Conservation (phyloP, 2,113 vertebrate species). For the Sturnira hondurensis region DNA sequence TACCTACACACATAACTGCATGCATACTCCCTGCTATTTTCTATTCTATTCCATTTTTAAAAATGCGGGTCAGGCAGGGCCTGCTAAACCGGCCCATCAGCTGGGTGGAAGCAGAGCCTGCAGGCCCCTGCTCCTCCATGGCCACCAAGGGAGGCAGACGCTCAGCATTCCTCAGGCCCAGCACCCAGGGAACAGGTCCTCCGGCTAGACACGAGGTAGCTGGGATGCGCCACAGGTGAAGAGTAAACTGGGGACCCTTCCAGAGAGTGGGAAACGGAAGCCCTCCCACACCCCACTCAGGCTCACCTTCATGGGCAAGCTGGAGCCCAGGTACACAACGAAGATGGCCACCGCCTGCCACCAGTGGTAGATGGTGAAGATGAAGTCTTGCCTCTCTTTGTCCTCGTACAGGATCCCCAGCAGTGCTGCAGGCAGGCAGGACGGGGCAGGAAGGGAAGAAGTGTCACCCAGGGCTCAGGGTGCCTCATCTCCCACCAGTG, state of each 20-base stretch:
- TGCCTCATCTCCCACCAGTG: neutral
- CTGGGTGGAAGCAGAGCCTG: neutral
- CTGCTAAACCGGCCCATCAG: neutral
- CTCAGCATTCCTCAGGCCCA: neutral
- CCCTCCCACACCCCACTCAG: accelerated
- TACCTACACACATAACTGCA: neutral
- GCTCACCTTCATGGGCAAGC: constrained; percentile 93
- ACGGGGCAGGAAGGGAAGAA: neutral
- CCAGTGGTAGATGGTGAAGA: constrained; percentile 98
- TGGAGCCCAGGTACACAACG: constrained; percentile 88
- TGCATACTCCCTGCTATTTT: neutral
- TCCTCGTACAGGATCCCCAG: constrained; percentile 94
- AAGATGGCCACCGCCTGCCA: constrained; percentile 96
- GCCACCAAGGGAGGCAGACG: neutral
- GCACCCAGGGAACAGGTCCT: neutral
- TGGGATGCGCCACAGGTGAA: neutral
- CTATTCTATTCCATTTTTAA: neutral
- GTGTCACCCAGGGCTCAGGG: neutral
- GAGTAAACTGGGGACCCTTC: neutral
- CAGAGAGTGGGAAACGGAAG: neutral
- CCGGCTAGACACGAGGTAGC: too few relatives aligned
- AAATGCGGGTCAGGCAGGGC: neutral
- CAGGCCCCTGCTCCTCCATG: neutral
- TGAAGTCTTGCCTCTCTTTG: constrained; percentile 94
- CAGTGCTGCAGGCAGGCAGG: constrained; percentile 78